A percentile compares a stretch with the other conserved stretches of the same genome.
phyloP scores from a whole-genome alignment of 2,888 invertebrate species.

The Lepidonotus clava region DNA sequence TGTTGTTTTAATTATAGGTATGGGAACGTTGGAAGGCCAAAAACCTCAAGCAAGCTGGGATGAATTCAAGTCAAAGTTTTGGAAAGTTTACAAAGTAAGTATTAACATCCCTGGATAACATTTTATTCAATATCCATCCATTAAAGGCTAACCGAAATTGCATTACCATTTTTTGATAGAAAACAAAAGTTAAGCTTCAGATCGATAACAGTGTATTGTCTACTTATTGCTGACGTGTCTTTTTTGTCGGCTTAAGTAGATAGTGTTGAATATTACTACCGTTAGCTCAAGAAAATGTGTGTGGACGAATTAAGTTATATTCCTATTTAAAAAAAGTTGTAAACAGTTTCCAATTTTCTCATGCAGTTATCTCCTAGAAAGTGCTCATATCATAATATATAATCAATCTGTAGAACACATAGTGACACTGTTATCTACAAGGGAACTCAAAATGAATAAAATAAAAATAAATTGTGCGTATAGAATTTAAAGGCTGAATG shows the following conservation, averaged over 20 bases:
- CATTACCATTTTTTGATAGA: neutral
- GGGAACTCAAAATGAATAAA: neutral
- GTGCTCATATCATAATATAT: neutral
- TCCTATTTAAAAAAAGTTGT: too few relatives aligned
- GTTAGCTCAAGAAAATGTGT: too few relatives aligned
- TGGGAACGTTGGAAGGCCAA: constrained; percentile 88
- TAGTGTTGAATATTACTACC: too few relatives aligned
- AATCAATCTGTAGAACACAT: neutral
- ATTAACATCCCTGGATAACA: neutral
- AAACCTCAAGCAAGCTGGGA: constrained; percentile 82
- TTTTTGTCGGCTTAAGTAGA: too few relatives aligned
- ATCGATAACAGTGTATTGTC: neutral
- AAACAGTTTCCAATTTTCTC: neutral
- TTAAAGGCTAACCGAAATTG: neutral
- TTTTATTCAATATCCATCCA: neutral
- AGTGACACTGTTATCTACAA: neutral
- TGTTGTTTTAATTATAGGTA: constrained; percentile 80
- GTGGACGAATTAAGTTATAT: too few relatives aligned
- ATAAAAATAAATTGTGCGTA: neutral
- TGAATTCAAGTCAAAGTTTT: constrained; percentile 87
- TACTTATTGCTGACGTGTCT: too few relatives aligned
- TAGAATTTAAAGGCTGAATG: neutral
- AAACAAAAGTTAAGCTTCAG: neutral
- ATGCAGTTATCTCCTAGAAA: neutral
- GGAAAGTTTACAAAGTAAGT: constrained; percentile 87